Conservation (phyloP, 2,888 invertebrate genomes). For the Dasypogon diadema region DNA sequence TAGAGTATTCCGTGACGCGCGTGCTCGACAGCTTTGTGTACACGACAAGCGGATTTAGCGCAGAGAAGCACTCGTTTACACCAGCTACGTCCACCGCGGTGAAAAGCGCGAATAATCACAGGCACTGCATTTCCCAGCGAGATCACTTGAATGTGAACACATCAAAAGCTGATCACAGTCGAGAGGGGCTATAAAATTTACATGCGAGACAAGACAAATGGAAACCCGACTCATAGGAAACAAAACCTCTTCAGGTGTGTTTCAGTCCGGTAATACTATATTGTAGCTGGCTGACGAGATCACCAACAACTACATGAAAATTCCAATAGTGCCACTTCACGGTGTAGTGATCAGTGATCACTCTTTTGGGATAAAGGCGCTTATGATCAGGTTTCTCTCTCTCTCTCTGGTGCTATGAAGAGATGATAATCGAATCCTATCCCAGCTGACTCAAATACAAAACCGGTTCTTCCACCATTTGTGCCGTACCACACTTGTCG, state of each 20-base stretch:
- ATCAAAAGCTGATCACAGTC: neutral
- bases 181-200: neutral
- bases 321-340: too few relatives aligned
- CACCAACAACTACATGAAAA: neutral
- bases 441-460: constrained; percentile 18
- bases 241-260: neutral
- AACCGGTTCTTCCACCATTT: constrained; percentile 1
- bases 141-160: neutral
- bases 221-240: neutral
- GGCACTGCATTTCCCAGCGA: neutral
- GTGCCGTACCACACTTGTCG: too few relatives aligned
- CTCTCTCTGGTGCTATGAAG: too few relatives aligned
- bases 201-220: neutral
- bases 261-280: neutral
- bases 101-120: constrained; percentile 24
- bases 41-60: constrained; percentile 6
- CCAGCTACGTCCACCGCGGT: constrained; percentile 24
- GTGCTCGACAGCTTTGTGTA: constrained; percentile 11
- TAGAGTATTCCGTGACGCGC: constrained; percentile 14
- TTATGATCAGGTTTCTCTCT: too few relatives aligned
- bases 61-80: neutral
- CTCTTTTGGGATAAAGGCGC: too few relatives aligned
- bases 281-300: neutral
- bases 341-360: too few relatives aligned
- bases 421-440: too few relatives aligned